A percentile compares a stretch with the other conserved stretches of the same genome.
phyloP scores from a whole-genome alignment of 23 tunicate genomes.

The Oikopleura dioica region DNA sequence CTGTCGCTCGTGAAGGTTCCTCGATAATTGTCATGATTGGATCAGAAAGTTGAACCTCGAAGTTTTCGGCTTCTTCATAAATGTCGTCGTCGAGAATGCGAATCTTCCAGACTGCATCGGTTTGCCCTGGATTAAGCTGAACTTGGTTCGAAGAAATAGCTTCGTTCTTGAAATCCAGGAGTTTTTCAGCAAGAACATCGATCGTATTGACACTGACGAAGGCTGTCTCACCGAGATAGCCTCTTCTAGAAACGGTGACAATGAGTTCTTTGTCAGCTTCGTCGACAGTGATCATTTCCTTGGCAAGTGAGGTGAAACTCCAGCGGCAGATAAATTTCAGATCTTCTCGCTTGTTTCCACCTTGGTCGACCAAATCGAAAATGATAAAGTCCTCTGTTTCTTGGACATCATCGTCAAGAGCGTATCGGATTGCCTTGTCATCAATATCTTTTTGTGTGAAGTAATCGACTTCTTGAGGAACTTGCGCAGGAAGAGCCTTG shows the following conservation, averaged over 20 bases:
- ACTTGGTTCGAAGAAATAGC: constrained; percentile 48
- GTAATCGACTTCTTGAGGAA: background rate
- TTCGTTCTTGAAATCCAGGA: constrained; percentile 36
- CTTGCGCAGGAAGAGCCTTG: constrained; percentile 10
- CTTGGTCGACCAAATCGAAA: constrained; percentile 12
- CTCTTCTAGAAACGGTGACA: constrained; percentile 38
- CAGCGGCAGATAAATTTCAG: constrained; percentile 45
- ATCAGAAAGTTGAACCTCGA: constrained; percentile 49
- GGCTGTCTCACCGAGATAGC: constrained; percentile 83
- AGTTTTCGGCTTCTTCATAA: constrained; percentile 54
- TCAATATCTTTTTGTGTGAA: background rate
- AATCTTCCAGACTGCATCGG: constrained; percentile 59
- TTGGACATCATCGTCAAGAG: background rate
- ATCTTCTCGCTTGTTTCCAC: constrained; percentile 33
- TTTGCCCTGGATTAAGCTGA: constrained; percentile 89
- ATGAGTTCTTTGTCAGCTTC: constrained; percentile 45
- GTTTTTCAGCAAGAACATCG: constrained; percentile 42
- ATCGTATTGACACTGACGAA: constrained; percentile 66
- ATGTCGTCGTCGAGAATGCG: constrained; percentile 54
- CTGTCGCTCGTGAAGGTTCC: constrained; percentile 28
- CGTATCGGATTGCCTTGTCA: background rate
- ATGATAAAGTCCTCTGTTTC: background rate
- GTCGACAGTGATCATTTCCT: constrained; percentile 32
- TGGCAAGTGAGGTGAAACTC: constrained; percentile 60
- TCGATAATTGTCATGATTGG: constrained; percentile 87